Base-by-base conservation (phyloP, 2,888 invertebrate species). In the Micoletzkya japonica region DNA sequence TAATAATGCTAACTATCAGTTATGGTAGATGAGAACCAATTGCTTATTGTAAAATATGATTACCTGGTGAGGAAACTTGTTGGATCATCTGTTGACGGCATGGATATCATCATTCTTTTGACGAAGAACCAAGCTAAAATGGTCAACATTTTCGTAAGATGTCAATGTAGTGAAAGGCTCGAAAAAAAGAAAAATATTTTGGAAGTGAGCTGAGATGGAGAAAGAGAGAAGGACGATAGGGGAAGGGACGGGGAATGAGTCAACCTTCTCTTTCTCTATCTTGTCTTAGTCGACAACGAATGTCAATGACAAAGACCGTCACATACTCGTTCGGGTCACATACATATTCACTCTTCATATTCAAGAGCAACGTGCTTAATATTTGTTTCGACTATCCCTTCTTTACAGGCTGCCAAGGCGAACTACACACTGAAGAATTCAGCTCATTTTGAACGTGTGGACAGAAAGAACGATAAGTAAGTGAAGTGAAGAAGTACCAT, bases 401-500 rank as follows among this genome's bases (percentile, higher is more conserved):
- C 1, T 32, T 77, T 76, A 26, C 75, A 79, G 78, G 76, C 74
- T 50, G 74, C 75, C 24, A 72, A 76, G 67, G 73, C 73, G 37
- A 74, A 76, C 44, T 81, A 81, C 71, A 77, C 75, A n/a, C 76
- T 76, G 36, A 78, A 80, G 58, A 76, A 76, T 52, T 76, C 78
- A 37, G 80, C 79, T 7, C 77, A 76, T 57, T 81, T 81, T 69
- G 66, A 76, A 44, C 66, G 81, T 32, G 72, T 73, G 10, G 78
- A 78, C 54, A 76, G 78, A 70, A 59, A 64, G 34, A 52, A 70
- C 14, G 74, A 63, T 6, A 70, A 70, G 70, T 56, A 63, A 32
- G 74, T 63, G 36, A 72, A 74, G 52, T 52, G 61, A 37, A 36
- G 74, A 17, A 57, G 26, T 17, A 44, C 20, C 44, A 44, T 20